phyloP scores from a whole-genome alignment of 1,140 invertebrate species.

The Rhopalosiphum maidis region DNA sequence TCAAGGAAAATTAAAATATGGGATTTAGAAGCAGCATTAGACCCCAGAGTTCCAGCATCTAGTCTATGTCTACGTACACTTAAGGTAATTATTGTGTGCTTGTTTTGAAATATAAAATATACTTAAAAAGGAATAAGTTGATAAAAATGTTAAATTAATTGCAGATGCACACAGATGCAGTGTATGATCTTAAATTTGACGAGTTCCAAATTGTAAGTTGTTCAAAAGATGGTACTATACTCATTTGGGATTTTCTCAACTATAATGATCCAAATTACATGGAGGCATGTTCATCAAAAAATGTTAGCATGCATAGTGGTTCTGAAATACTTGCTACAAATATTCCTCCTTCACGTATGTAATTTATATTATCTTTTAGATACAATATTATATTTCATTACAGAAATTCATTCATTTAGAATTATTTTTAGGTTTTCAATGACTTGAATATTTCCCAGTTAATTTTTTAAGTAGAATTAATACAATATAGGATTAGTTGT shows the following conservation, averaged over 20 bases:
- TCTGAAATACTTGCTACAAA: not conserved
- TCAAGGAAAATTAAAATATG: constrained; percentile 98
- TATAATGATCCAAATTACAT: constrained; percentile 62
- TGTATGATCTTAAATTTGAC: constrained; percentile 99
- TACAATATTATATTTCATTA: not conserved
- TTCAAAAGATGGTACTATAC: constrained; percentile 99
- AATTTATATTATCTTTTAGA: not conserved
- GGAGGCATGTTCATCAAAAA: not conserved
- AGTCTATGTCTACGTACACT: constrained; percentile 94
- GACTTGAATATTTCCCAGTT: not conserved
- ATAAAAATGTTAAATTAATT: not conserved
- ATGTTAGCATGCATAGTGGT: not conserved
- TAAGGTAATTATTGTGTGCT: constrained; percentile 74
- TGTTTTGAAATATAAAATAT: not conserved
- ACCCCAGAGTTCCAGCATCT: constrained; percentile 89
- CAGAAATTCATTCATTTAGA: not conserved
- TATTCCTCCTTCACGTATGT: not conserved
- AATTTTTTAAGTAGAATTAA: not conserved
- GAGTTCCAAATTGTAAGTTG: constrained; percentile 99
- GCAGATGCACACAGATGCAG: constrained; percentile 97
- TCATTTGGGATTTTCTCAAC: constrained; percentile 99
- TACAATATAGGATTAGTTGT: not conserved
- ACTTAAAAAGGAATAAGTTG: not conserved
- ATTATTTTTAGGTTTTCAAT: constrained; percentile 2
- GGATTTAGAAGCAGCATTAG: constrained; percentile 95